These are phyloP conservation scores for Sphinx pinastri DNA, from an alignment of 2,888 invertebrate genomes.

Conservation along the genomic window DNA sequence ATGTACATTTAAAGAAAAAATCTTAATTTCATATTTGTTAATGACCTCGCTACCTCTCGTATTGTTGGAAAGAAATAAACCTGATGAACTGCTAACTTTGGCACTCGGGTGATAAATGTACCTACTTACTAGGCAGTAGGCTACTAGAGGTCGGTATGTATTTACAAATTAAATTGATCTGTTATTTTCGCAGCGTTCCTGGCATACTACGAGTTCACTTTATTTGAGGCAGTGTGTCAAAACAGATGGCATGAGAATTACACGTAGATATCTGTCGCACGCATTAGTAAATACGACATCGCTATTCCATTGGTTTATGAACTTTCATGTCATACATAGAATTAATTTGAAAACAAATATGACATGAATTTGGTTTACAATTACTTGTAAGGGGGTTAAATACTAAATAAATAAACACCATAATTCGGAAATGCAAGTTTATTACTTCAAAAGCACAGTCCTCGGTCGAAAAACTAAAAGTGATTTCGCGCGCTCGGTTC, in stretches of 20 bases:
- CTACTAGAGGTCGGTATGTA: too few relatives aligned
- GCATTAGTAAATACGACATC: neutral
- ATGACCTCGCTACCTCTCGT: too few relatives aligned
- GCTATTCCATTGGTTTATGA: neutral
- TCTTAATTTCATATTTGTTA: too few relatives aligned
- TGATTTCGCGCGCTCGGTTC: conserved; percentile 48
- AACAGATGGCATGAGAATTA: conserved; percentile 5
- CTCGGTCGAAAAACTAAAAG: conserved; percentile 62
- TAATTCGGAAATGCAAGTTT: conserved; percentile 72
- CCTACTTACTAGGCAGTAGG: too few relatives aligned
- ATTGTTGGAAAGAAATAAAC: too few relatives aligned
- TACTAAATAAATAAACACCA: conserved; percentile 37
- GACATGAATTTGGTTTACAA: neutral
- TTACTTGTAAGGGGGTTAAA: neutral
- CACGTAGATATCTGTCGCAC: neutral
- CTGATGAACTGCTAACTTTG: too few relatives aligned
- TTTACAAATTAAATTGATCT: neutral
- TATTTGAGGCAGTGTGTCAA: conserved; percentile 30
- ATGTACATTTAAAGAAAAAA: too few relatives aligned
- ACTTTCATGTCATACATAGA: neutral
- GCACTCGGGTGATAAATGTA: too few relatives aligned
- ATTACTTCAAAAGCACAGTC: conserved; percentile 76
- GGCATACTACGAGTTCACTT: conserved; percentile 22
- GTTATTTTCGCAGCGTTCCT: conserved; percentile 29
- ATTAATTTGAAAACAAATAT: neutral